phyloP scores from a whole-genome alignment of 2,888 invertebrate species.

The Heliconius erato region DNA sequence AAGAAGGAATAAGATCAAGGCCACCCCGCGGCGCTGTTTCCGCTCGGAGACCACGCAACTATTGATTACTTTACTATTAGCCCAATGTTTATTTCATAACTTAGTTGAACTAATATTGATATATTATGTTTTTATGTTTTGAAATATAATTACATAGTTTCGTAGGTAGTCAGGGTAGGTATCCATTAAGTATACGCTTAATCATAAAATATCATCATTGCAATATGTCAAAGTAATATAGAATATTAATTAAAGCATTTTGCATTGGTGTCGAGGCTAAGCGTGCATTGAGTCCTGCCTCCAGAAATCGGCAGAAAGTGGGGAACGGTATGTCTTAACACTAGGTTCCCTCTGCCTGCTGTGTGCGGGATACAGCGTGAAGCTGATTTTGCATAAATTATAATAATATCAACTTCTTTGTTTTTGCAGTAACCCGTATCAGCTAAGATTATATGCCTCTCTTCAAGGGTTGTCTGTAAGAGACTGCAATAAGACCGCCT shows the following conservation, averaged over 20 bases:
- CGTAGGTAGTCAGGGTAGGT: not conserved
- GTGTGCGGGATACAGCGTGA: too few relatives aligned
- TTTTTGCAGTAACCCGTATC: too few relatives aligned
- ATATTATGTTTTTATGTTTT: not conserved
- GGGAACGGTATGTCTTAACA: too few relatives aligned
- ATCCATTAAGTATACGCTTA: not conserved
- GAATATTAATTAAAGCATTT: not conserved
- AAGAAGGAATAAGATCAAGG: not conserved
- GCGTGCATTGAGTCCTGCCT: too few relatives aligned
- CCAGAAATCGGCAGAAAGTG: too few relatives aligned
- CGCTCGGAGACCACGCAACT: not conserved
- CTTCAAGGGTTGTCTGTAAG: too few relatives aligned
- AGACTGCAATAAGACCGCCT: too few relatives aligned
- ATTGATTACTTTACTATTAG: not conserved
- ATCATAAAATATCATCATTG: not conserved
- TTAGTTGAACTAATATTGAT: not conserved
- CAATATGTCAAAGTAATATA: not conserved
- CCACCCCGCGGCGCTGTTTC: slow-evolving; percentile 16
- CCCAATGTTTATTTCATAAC: not conserved
- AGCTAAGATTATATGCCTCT: too few relatives aligned
- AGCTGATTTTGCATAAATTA: too few relatives aligned
- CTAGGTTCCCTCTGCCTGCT: too few relatives aligned
- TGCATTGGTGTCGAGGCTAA: too few relatives aligned
- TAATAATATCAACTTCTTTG: too few relatives aligned
- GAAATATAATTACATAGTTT: not conserved